Evolutionary conservation across 2,797 vertebrate genomes (phyloP).

Genomic region (Anomalospiza imberbis): DNA sequence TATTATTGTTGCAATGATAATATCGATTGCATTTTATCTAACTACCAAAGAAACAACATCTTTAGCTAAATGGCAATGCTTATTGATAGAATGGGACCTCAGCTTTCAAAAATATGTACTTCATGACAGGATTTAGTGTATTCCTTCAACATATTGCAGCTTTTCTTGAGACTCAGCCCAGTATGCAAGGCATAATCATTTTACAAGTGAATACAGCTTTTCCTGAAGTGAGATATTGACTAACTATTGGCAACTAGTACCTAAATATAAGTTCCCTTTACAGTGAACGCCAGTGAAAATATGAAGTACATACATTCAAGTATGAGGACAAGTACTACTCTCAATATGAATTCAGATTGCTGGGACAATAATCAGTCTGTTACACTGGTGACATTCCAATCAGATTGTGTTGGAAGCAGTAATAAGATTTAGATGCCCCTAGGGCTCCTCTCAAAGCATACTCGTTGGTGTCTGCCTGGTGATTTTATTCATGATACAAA

Average conservation of each 20-base stretch:
- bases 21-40: neutral
- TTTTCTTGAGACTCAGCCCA: neutral
- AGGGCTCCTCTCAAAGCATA: neutral
- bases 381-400: neutral
- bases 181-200: neutral
- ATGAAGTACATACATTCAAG: neutral
- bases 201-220: neutral
- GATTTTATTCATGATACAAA: neutral
- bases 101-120: neutral
- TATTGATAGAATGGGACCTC: neutral
- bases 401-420: neutral
- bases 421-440: neutral
- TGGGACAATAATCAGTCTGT: neutral
- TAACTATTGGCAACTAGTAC: neutral
- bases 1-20: neutral
- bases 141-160: neutral
- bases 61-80: neutral
- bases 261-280: neutral
- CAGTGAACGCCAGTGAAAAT: neutral
- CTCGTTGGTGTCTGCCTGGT: neutral
- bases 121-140: neutral
- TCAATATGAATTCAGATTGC: neutral
- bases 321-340: neutral
- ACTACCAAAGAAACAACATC: neutral
- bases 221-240: neutral